phyloP scores from a whole-genome alignment of 2,797 vertebrate genomes.

The Scyliorhinus canicula region DNA sequence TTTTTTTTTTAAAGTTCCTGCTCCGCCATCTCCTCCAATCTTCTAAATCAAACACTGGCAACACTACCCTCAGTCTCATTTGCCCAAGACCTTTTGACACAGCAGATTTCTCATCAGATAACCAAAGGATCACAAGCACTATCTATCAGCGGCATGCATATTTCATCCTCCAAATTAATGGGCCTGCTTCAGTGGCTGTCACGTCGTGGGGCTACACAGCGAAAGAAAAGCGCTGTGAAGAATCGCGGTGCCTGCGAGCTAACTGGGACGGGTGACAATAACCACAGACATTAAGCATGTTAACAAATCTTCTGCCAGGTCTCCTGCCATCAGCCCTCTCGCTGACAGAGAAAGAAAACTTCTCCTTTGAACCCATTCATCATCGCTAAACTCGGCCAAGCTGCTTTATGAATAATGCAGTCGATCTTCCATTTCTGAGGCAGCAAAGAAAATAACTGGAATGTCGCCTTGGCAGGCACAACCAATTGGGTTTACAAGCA shows the following conservation, averaged over 20 bases:
- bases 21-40: neutral
- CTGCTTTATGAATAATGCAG: constrained; percentile 34
- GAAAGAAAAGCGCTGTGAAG: neutral
- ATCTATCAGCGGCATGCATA: constrained; percentile 31
- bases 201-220: neutral
- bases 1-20: neutral
- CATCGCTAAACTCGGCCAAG: constrained; percentile 26
- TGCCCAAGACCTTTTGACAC: constrained; percentile 28
- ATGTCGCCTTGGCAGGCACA: neutral
- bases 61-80: constrained; percentile 11
- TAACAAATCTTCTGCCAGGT: constrained; percentile 38
- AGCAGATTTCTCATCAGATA: constrained; percentile 29
- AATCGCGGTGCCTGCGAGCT: constrained; percentile 23
- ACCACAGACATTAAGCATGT: constrained; percentile 37
- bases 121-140: neutral
- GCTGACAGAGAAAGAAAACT: constrained; percentile 26
- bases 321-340: neutral
- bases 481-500: neutral
- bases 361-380: constrained; percentile 36
- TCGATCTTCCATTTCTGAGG: neutral
- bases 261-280: constrained; percentile 34
- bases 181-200: constrained; percentile 21
- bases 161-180: constrained; percentile 34
- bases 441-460: neutral
- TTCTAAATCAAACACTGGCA: constrained; percentile 16